phyloP scores from a whole-genome alignment of 1,140 invertebrate species.

The Calosoma granatense region DNA sequence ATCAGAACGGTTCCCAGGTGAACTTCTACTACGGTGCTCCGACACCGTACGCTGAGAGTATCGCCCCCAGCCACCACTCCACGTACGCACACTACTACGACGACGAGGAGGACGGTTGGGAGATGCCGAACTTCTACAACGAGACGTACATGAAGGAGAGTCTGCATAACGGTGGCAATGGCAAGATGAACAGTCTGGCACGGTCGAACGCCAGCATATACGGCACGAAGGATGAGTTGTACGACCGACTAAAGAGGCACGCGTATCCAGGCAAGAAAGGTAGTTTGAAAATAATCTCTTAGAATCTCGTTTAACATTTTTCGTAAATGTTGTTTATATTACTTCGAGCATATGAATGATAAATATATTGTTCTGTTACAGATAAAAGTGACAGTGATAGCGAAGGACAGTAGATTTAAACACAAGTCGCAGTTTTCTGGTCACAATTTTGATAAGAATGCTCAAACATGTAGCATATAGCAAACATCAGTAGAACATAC shows the following conservation, averaged over 20 bases:
- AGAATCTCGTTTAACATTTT: constrained; percentile 15
- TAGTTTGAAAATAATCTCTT: too few relatives aligned
- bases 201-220: constrained; percentile 89
- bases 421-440: neutral
- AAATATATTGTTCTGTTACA: constrained; percentile 40
- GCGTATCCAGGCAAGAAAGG: constrained; percentile 95
- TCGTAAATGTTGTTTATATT: constrained; percentile 10
- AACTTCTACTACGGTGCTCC: constrained; percentile 94
- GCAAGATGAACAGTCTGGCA: constrained; percentile 82
- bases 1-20: constrained; percentile 83
- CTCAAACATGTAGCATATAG: neutral
- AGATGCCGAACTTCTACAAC: constrained; percentile 96
- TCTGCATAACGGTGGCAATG: constrained; percentile 61
- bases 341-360: constrained; percentile 19
- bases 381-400: constrained; percentile 89
- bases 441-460: neutral
- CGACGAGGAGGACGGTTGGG: constrained; percentile 92
- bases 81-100: constrained; percentile 93
- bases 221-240: constrained; percentile 91
- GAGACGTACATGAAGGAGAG: constrained; percentile 95
- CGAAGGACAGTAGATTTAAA: constrained; percentile 40
- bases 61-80: constrained; percentile 88
- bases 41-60: constrained; percentile 85
- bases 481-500: neutral
- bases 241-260: constrained; percentile 89